Percentiles rank a stretch among this genome's conserved stretches.
phyloP scores from a whole-genome alignment of 2,888 invertebrate genomes.

The Drosophila anomalata region DNA sequence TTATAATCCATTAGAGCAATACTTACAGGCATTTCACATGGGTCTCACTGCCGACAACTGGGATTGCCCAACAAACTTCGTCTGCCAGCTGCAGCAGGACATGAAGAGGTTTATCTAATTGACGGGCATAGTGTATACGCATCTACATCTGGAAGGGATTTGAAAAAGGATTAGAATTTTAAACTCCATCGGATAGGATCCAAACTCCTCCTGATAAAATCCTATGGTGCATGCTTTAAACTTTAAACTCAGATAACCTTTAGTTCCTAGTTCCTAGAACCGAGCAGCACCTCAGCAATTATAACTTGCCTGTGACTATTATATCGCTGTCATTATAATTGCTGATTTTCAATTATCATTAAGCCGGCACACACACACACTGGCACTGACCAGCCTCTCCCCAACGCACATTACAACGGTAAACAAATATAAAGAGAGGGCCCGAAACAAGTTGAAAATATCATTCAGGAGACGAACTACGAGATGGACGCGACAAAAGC shows the following conservation, averaged over 20 bases:
- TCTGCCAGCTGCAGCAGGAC: conserved; percentile 62
- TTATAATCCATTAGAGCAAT: neutral
- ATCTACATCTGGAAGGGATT: conserved; percentile 41
- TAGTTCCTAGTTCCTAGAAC: neutral
- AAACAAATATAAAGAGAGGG: conserved; percentile 61
- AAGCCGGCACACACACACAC: conserved; percentile 52
- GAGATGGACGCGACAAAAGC: conserved; percentile 65
- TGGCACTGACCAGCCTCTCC: conserved; percentile 14
- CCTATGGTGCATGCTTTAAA: neutral
- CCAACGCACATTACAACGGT: conserved; percentile 27
- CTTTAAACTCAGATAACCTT: too few species aligned
- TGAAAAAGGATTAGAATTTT: too few species aligned
- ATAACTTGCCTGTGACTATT: conserved; percentile 10
- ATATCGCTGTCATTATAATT: conserved; percentile 26
- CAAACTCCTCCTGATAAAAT: too few species aligned
- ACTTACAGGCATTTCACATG: conserved; percentile 83
- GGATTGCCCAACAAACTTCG: conserved; percentile 73
- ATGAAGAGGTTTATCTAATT: conserved; percentile 67
- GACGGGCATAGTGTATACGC: conserved; percentile 54
- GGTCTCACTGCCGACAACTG: conserved; percentile 80
- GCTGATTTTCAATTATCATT: conserved; percentile 63
- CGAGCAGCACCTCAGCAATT: conserved; percentile 5
- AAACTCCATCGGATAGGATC: too few species aligned
- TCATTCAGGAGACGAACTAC: conserved; percentile 32
- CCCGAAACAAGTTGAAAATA: conserved; percentile 58